These are phyloP conservation scores for Heliconius hermathena DNA, from an alignment of 1,140 invertebrate species.

Conservation along the genomic window DNA sequence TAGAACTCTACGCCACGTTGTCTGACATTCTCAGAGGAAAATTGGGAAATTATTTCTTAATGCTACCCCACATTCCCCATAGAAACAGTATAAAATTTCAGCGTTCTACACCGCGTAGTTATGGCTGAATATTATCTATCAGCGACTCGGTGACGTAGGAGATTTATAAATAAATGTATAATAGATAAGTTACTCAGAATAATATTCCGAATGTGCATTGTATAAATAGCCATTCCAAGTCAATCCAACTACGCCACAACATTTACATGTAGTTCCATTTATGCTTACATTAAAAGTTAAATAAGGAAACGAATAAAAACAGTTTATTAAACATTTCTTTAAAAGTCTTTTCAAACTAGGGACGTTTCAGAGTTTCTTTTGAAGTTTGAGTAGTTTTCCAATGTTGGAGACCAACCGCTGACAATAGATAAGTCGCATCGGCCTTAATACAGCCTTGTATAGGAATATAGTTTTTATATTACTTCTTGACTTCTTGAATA, in stretches of 20 bases:
- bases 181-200: neutral
- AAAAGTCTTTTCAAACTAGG: neutral
- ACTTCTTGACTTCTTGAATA: neutral
- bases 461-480: conserved; percentile 7
- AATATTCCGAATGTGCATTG: neutral
- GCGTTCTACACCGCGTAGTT: too few species aligned
- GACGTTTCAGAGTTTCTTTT: conserved; percentile 7
- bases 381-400: conserved; percentile 21
- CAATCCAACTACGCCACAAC: neutral
- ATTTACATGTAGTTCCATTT: neutral
- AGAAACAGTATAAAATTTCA: too few species aligned
- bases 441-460: conserved; percentile 5
- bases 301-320: conserved; percentile 3
- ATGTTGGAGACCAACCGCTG: conserved; percentile 16
- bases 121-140: too few species aligned
- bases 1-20: too few species aligned
- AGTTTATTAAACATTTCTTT: conserved; percentile 5
- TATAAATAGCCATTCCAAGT: neutral
- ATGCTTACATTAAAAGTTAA: conserved; percentile 13
- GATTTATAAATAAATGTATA: too few species aligned
- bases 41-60: too few species aligned
- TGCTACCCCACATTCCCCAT: too few species aligned
- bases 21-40: too few species aligned
- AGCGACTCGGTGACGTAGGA: too few species aligned
- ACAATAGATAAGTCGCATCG: conserved; percentile 23